Conservation (phyloP, 2,888 invertebrate genomes). For the Thereva nobilitata region DNA sequence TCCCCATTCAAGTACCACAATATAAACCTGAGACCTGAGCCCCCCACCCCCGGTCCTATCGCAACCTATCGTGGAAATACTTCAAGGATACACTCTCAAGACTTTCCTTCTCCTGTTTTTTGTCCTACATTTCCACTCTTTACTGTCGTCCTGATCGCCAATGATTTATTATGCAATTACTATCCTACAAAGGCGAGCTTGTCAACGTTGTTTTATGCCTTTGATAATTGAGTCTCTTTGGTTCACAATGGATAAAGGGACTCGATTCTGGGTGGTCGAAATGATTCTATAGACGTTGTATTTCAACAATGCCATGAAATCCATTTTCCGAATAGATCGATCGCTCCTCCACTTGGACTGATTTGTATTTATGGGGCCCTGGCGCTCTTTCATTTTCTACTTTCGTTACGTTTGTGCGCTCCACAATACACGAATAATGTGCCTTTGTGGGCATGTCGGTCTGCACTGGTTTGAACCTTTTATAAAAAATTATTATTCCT, state of each 20-base stretch:
- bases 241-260: slow-evolving; percentile 29
- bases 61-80: not conserved
- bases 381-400: slow-evolving; percentile 1
- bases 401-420: too few relatives aligned
- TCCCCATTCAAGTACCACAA: not conserved
- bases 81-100: slow-evolving; percentile 11
- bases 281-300: slow-evolving; percentile 1
- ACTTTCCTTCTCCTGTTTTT: not conserved
- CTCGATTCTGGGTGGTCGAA: slow-evolving; percentile 24
- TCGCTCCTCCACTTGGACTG: slow-evolving; percentile 13
- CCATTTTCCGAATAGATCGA: slow-evolving; percentile 29
- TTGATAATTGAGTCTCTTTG: slow-evolving; percentile 37
- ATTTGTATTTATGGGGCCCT: slow-evolving; percentile 19
- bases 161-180: slow-evolving; percentile 40
- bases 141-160: slow-evolving; percentile 30
- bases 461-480: too few relatives aligned
- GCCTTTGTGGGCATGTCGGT: too few relatives aligned
- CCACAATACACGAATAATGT: too few relatives aligned
- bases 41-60: not conserved
- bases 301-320: slow-evolving; percentile 25
- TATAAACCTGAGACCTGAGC: not conserved
- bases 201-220: slow-evolving; percentile 38
- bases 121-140: slow-evolving; percentile 11
- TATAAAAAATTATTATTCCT: too few relatives aligned
- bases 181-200: slow-evolving; percentile 29